These are phyloP conservation scores for Pluvialis apricaria DNA, from an alignment of 2,113 vertebrate species.

Conservation along the genomic window DNA sequence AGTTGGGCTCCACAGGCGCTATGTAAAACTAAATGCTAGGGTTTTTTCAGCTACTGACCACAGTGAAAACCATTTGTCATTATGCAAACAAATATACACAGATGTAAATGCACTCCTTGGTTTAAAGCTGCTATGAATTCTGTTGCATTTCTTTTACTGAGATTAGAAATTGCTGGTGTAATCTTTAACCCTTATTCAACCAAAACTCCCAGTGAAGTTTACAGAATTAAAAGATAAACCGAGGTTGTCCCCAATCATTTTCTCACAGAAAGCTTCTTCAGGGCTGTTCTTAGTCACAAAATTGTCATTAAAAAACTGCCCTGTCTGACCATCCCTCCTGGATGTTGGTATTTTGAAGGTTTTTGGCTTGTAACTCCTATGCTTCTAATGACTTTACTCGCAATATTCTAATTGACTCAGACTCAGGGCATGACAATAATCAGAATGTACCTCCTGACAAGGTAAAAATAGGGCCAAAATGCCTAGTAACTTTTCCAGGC, in stretches of 20 bases:
- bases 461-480: neutral
- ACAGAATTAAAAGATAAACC: neutral
- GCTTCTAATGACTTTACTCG: neutral
- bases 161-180: neutral
- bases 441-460: neutral
- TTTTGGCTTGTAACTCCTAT: neutral
- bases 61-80: neutral
- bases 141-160: neutral
- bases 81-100: neutral
- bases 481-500: neutral
- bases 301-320: neutral
- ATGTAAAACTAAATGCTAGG: neutral
- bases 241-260: neutral
- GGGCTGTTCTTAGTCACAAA: neutral
- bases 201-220: neutral
- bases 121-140: neutral
- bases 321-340: rapidly evolving
- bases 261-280: neutral
- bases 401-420: neutral
- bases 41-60: neutral
- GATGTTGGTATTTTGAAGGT: neutral
- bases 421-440: neutral
- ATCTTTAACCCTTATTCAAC: neutral
- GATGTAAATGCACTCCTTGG: neutral
- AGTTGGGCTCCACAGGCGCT: neutral